Base-by-base conservation (phyloP, 2,888 invertebrate species). In the Encarsia formosa region DNA sequence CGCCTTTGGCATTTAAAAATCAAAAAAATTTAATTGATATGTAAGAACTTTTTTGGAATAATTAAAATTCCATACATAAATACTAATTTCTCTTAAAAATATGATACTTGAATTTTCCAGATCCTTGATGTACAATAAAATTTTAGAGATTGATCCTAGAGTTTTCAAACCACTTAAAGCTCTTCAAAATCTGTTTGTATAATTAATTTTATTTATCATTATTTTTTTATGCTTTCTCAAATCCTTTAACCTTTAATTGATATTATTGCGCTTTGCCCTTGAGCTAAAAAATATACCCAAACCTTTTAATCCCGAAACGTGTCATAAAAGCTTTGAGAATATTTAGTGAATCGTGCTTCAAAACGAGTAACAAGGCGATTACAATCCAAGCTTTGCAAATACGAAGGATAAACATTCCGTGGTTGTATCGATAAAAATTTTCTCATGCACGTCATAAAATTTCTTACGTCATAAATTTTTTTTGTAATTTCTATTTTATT, bases 41-140 rank as follows among this genome's bases (percentile, higher is more conserved):
- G 81, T 81, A 69, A 79, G 78, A 77, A 70, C n/a, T n/a, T n/a
- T n/a, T n/a, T n/a, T n/a, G n/a, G n/a, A n/a, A n/a, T n/a, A n/a
- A n/a, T n/a, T n/a, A n/a, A n/a, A n/a, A n/a, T n/a, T n/a, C n/a
- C n/a, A n/a, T n/a, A n/a, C n/a, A n/a, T n/a, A n/a, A n/a, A n/a
- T n/a, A n/a, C n/a, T n/a, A n/a, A n/a, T n/a, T n/a, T n/a, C n/a
- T n/a, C n/a, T n/a, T n/a, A n/a, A n/a, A n/a, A n/a, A n/a, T n/a
- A n/a, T n/a, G n/a, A n/a, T n/a, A n/a, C n/a, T n/a, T n/a, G n/a
- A n/a, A n/a, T n/a, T n/a, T n/a, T n/a, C n/a, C n/a, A 80, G 80
- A 50, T 76, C 77, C 58, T 67, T 80, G 60, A 73, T 75, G 42
- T 69, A 74, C 53, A 80, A 80, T 68, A 68, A 73, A 40, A 69